Evolutionary conservation across 2,797 vertebrate species (phyloP).

Genomic region (Otolemur crassicaudatus): DNA sequence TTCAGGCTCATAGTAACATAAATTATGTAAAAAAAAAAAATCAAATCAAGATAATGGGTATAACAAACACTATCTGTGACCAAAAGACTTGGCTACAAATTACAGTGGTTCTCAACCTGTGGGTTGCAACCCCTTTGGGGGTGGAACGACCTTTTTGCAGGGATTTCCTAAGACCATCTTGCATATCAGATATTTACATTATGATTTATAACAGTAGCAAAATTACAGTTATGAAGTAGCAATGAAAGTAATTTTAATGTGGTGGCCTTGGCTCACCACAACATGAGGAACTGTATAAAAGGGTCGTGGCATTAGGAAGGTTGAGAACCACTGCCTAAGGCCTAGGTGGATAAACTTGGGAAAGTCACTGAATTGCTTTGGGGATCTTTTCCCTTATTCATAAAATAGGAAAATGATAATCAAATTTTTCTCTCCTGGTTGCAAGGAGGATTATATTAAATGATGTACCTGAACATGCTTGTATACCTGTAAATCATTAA

Average conservation of each 20-base stretch:
- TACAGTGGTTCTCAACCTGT: too few species aligned
- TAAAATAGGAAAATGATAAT: slow-evolving; percentile 16
- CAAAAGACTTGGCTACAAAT: background rate
- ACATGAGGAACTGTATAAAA: too few species aligned
- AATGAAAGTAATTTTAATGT: too few species aligned
- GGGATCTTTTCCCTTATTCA: background rate
- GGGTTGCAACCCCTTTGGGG: too few species aligned
- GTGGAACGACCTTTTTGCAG: too few species aligned
- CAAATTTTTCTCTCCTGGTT: background rate
- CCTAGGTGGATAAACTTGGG: background rate
- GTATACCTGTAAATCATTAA: slow-evolving; percentile 26
- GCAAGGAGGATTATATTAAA: slow-evolving; percentile 9
- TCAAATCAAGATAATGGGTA: background rate
- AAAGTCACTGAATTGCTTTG: background rate
- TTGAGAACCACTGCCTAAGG: background rate
- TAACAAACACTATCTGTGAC: background rate
- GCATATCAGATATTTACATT: too few species aligned
- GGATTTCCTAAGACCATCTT: too few species aligned
- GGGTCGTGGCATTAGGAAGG: too few species aligned
- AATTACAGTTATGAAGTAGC: too few species aligned
- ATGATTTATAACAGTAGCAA: too few species aligned
- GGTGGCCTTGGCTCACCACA: too few species aligned
- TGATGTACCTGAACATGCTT: background rate
- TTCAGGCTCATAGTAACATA: background rate
- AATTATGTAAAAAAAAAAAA: background rate